Evolutionary conservation across 1,140 invertebrate species (phyloP), one percentile per base, ranked within the genome.

Genomic region (Drosophila orosa): DNA sequence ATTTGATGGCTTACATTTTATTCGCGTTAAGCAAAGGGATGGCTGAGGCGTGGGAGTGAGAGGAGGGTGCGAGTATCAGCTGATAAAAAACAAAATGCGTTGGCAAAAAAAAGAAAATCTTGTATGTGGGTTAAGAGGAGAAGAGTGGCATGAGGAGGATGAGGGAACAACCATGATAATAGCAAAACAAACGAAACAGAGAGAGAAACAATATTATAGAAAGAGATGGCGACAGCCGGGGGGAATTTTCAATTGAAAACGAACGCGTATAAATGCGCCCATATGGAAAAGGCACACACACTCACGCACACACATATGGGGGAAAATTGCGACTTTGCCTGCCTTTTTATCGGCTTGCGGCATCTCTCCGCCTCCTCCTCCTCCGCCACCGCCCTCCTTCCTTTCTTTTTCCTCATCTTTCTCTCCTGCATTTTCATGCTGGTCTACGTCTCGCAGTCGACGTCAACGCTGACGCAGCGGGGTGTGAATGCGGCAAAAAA

Each of bases 241-340:
- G 62, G 67, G 74, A 75, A 75, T 78, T 85, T 77, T 87, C 74
- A 86, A 86, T 82, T 82, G 83, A 82, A 87, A 86, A 82, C 54
- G 78, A 85, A 84, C 79, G 81, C 77, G 81, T 86, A 81, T 82
- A 82, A 87, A 86, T 86, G 83, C 58, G 66, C 83, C 83, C 82
- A 86, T 87, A 87, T 87, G 83, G 80, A 84, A 83, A 84, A 84
- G 68, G 66, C 72, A 59, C 61, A 61, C 74, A 73, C 40, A 10
- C 33, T 8, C 22, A 24, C n/a, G 3, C 10, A 17, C 31, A 24
- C 31, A 66, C 25, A 40, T 27, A 58, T 52, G 31, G 65, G 39
- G 74, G 63, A 80, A 80, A 80, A 74, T 78, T 86, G 62, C 59
- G 69, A 77, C 62, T 69, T 77, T 71, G 68, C 68, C 68, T 71